Evolutionary conservation across 2,888 invertebrate genomes (phyloP).

Genomic region (Stomorhina lunata): DNA sequence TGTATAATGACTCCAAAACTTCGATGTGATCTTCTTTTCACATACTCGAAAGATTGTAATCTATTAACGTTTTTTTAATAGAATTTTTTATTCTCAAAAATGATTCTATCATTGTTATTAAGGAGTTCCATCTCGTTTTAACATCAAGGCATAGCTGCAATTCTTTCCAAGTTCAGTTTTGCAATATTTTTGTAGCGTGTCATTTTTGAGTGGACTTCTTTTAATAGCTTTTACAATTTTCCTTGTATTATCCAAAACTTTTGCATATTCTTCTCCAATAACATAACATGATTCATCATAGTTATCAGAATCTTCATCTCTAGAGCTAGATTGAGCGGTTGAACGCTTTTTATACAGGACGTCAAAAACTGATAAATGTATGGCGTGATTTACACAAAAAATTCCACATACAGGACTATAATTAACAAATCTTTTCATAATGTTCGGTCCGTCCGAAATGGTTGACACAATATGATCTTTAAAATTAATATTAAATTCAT

Average conservation of each 20-base stretch:
- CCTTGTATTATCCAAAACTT: neutral
- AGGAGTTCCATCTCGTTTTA: too few species aligned
- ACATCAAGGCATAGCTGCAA: too few species aligned
- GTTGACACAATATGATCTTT: slow-evolving; percentile 4
- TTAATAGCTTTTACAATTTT: slow-evolving; percentile 2
- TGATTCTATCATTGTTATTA: neutral
- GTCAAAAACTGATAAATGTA: neutral
- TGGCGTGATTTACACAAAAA: neutral
- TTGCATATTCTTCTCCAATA: neutral
- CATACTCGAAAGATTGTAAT: neutral
- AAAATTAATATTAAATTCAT: too few species aligned
- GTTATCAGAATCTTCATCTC: neutral
- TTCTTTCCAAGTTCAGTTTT: too few species aligned
- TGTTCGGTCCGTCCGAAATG: neutral
- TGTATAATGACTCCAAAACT: neutral
- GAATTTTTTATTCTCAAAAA: neutral
- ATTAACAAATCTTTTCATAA: neutral
- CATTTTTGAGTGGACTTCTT: neutral
- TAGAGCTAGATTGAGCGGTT: neutral
- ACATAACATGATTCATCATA: neutral
- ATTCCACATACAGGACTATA: neutral
- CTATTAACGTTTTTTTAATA: neutral
- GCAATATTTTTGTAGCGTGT: neutral
- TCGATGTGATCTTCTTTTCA: neutral
- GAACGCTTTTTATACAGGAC: neutral